Evolutionary conservation across 2,888 invertebrate species (phyloP), one percentile per base, ranked within the genome.

Genomic region (Drosophila nr. fundita): DNA sequence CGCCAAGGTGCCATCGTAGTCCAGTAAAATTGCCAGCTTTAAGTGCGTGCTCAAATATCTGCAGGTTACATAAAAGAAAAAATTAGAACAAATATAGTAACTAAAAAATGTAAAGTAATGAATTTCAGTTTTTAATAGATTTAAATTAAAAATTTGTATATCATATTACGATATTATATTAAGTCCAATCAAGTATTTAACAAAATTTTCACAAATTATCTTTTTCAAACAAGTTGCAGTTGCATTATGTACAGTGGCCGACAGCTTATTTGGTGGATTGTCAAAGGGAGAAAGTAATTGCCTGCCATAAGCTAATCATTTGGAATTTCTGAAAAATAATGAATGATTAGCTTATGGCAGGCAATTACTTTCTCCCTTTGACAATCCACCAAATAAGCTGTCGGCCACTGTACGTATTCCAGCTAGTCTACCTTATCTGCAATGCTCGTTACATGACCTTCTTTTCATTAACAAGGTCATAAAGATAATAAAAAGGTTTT

Each of bases 1-100:
- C 0, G 96, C 96, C 77, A 96, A 91, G 6, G 96, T 96, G 53
- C 96, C 96, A 91, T 96, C 96, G 86, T 96, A 96, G 91, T 96
- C 96, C 82, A 96, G 91, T 1, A 96, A 91, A 3, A 96, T 92
- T 0, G 96, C 96, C 82, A 96, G 91, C 87, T 95, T 95, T 82
- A 95, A 94, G 27, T 94, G 94, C 48, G 94, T 93, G 62, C 95
- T 95, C 79, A 96, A 67, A 40, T 86, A 93, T 32, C 93, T 93
- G 40, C 0, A 63, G 13, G 7, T 4, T 8, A 21, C 13, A 21
- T 13, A 2, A 13, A 36, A 29, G 0, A 29, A 13, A 13, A 1
- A 36, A n/a, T 34, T 2, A 34, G 40, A 15, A 15, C 6, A 21
- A 40, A 18, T 40, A 4, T 7, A 13, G 13, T 15, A 5, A n/a